Percentiles rank a stretch among this genome's conserved stretches.
Evolutionary conservation across 2,113 vertebrate species (phyloP).

Genomic region (Lanius collurio): DNA sequence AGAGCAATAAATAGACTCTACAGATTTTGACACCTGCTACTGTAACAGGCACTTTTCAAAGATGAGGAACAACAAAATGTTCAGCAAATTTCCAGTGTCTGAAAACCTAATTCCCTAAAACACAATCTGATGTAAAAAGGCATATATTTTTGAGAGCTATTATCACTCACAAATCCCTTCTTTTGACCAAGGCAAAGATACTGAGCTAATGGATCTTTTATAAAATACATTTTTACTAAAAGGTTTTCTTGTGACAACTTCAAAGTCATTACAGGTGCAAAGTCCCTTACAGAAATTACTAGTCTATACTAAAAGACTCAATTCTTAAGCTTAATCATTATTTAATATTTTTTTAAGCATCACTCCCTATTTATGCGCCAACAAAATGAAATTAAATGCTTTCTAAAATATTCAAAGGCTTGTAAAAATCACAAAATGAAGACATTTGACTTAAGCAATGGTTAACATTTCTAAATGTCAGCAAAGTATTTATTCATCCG

Average conservation of each 20-base stretch:
- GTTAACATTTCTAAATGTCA: background rate
- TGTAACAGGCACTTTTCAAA: slow-evolving; percentile 19
- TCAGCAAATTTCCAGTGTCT: slow-evolving; percentile 3
- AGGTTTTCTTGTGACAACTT: slow-evolving; percentile 15
- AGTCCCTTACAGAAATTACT: background rate
- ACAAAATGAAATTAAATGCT: background rate
- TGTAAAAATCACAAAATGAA: background rate
- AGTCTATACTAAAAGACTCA: background rate
- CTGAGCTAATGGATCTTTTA: slow-evolving; percentile 11
- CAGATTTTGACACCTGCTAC: background rate
- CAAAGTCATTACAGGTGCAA: slow-evolving; percentile 14
- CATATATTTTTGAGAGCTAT: background rate
- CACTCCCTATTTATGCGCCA: background rate
- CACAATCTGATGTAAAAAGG: background rate
- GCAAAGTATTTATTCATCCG: background rate
- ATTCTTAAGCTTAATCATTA: background rate
- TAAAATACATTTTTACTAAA: background rate
- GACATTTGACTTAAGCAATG: background rate
- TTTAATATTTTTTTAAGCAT: background rate
- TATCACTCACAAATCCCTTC: background rate
- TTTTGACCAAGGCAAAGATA: background rate
- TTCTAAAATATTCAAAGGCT: slow-evolving; percentile 8
- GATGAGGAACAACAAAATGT: background rate
- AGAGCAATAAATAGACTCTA: background rate
- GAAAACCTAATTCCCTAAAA: slow-evolving; percentile 20